Percentiles rank a stretch among this genome's conserved stretches.
Evolutionary conservation across 2,113 vertebrate species (phyloP).

Genomic region (Hipposideros armiger): DNA sequence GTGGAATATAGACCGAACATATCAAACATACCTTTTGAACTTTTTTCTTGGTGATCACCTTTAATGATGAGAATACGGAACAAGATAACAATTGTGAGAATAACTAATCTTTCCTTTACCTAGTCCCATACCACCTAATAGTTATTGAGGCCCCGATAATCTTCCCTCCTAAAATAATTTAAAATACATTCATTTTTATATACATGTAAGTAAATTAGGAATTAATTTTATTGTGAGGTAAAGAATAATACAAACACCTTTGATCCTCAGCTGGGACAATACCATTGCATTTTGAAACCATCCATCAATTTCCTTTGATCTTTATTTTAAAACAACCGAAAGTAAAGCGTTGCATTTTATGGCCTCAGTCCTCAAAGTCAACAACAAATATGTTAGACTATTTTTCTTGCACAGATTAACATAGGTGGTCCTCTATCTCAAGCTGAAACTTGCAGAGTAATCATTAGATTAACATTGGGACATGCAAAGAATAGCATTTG

Average conservation of each 20-base stretch:
- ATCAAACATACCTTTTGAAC: not conserved
- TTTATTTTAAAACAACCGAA: conserved; percentile 44
- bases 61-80: conserved; percentile 10
- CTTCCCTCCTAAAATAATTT: not conserved
- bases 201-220: not conserved
- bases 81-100: not conserved
- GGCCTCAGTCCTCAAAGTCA: not conserved
- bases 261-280: not conserved
- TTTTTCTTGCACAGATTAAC: conserved; percentile 25
- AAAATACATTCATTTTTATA: not conserved
- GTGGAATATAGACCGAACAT: too few species aligned
- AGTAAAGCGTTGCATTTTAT: conserved; percentile 27
- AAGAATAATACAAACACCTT: not conserved
- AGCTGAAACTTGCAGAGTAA: conserved; percentile 31
- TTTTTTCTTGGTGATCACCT: not conserved
- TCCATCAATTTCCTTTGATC: not conserved
- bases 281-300: conserved; percentile 24
- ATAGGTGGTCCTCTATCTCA: not conserved
- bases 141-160: not conserved
- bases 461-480: not conserved
- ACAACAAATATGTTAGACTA: not conserved
- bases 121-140: not conserved
- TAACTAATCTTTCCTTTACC: not conserved
- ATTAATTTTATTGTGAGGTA: not conserved
- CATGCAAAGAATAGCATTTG: conserved; percentile 13